Percentiles rank a stretch among this genome's conserved stretches.
These are phyloP conservation scores for Amazona ochrocephala DNA, from an alignment of 2,797 vertebrate species.

Conservation along the genomic window DNA sequence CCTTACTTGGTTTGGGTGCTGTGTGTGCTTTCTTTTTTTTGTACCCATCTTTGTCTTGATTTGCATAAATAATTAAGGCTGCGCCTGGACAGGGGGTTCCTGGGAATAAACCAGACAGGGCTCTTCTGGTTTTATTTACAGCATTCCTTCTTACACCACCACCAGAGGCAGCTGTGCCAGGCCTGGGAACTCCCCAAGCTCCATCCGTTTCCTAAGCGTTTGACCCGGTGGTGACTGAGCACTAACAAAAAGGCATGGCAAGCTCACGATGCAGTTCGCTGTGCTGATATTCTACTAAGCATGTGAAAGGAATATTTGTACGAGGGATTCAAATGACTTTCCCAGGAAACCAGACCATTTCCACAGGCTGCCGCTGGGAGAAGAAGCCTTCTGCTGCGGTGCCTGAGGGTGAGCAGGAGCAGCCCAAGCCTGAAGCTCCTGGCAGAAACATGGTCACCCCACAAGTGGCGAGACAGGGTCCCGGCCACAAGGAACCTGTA, in stretches of 20 bases:
- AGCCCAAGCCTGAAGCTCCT: not conserved
- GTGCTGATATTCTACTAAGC: not conserved
- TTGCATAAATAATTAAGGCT: not conserved
- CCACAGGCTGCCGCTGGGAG: accelerated
- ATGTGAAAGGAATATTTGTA: not conserved
- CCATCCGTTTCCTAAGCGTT: not conserved
- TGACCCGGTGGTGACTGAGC: not conserved
- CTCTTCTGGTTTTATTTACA: not conserved
- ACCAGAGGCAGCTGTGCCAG: not conserved
- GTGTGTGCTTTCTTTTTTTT: not conserved
- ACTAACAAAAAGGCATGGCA: not conserved
- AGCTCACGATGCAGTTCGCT: not conserved
- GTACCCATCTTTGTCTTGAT: not conserved
- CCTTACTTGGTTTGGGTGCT: too few relatives aligned
- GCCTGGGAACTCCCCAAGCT: not conserved
- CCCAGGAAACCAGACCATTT: not conserved
- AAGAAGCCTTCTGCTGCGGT: not conserved
- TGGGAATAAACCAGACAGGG: not conserved
- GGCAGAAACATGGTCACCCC: not conserved
- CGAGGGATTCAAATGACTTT: not conserved
- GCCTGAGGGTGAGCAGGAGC: not conserved
- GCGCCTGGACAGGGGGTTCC: not conserved
- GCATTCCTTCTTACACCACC: not conserved
- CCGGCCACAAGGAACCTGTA: accelerated
- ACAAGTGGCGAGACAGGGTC: accelerated